Conservation (phyloP, 2,113 vertebrate genomes). For the Menura novaehollandiae region DNA sequence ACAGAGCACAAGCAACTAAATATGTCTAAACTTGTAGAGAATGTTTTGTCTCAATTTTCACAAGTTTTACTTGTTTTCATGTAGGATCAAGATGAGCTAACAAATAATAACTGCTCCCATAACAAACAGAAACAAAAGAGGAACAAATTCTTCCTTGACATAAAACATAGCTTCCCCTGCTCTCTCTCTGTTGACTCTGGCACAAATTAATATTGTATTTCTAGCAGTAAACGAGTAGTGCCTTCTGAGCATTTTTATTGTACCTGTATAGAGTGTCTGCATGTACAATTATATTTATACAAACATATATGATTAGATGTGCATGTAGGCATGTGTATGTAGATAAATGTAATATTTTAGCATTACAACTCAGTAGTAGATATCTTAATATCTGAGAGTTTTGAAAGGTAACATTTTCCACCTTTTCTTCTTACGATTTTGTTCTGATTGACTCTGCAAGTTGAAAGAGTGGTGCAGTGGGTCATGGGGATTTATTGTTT, state of each 20-base stretch:
- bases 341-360: neutral
- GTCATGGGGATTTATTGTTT: neutral
- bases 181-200: neutral
- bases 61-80: neutral
- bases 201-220: neutral
- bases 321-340: neutral
- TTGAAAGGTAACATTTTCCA: neutral
- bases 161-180: neutral
- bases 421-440: neutral
- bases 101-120: neutral
- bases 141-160: neutral
- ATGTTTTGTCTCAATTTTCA: neutral
- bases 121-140: neutral
- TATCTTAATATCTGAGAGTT: neutral
- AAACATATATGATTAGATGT: neutral
- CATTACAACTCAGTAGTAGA: neutral
- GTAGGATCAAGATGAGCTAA: neutral
- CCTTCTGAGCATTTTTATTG: neutral
- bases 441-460: neutral
- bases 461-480: neutral
- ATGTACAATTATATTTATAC: neutral
- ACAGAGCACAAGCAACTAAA: neutral
- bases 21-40: neutral
- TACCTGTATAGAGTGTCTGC: neutral
- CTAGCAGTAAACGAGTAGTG: neutral